Conservation (phyloP, 1,140 invertebrate species). For the Habropoda laboriosa region DNA sequence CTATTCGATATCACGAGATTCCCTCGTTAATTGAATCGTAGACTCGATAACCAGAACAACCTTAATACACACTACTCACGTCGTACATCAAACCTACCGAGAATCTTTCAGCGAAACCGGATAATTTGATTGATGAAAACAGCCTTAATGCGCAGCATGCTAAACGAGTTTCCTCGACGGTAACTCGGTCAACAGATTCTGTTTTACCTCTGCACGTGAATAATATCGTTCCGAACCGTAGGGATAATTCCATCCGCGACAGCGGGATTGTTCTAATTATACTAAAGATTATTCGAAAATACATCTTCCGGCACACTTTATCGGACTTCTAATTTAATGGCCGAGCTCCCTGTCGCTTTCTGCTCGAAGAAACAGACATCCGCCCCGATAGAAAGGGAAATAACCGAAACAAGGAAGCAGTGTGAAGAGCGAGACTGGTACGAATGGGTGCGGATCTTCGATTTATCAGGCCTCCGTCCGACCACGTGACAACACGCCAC, state of each 20-base stretch:
- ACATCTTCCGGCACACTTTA: slow-evolving; percentile 36
- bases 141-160: too few species aligned
- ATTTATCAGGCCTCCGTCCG: slow-evolving; percentile 10
- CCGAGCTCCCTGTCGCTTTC: slow-evolving; percentile 50
- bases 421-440: slow-evolving; percentile 50
- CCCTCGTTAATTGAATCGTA: too few species aligned
- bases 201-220: not conserved
- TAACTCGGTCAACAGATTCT: not conserved
- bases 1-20: too few species aligned
- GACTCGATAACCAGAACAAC: too few species aligned
- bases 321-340: slow-evolving; percentile 44
- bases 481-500: not conserved
- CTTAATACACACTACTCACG: too few species aligned
- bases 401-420: slow-evolving; percentile 40
- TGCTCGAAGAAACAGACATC: slow-evolving; percentile 47
- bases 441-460: slow-evolving; percentile 47
- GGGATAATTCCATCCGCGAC: slow-evolving; percentile 13
- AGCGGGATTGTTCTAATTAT: slow-evolving; percentile 33
- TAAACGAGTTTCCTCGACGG: too few species aligned
- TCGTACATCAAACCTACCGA: too few species aligned
- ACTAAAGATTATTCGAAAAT: not conserved
- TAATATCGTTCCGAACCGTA: not conserved
- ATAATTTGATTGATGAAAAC: too few species aligned
- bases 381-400: slow-evolving; percentile 41
- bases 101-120: too few species aligned